These are phyloP conservation scores for Chrysotoxum bicinctum DNA, from an alignment of 2,888 invertebrate genomes.

Conservation along the genomic window DNA sequence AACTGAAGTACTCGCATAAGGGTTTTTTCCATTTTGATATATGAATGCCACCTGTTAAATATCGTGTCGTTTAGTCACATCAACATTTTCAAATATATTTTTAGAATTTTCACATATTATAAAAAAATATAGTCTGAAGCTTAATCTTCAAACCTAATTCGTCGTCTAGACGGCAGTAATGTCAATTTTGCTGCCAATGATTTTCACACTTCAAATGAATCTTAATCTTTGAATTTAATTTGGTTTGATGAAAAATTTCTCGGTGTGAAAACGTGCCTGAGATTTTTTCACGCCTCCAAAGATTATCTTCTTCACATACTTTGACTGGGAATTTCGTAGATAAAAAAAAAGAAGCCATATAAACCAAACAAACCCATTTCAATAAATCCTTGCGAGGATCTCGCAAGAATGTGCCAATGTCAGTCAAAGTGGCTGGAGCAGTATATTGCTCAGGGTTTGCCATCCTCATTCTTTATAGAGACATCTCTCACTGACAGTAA, in stretches of 20 bases:
- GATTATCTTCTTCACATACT: slow-evolving; percentile 13
- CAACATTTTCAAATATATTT: too few species aligned
- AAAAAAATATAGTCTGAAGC: not conserved
- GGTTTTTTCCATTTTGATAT: too few species aligned
- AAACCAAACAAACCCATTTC: slow-evolving; percentile 19
- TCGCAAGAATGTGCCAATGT: slow-evolving; percentile 40
- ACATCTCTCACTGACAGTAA: slow-evolving; percentile 22
- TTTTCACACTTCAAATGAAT: slow-evolving; percentile 1
- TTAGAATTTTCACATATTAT: too few species aligned
- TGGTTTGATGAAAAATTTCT: not conserved
- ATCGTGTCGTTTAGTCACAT: too few species aligned
- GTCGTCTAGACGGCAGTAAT: slow-evolving; percentile 60
- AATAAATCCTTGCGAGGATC: slow-evolving; percentile 42
- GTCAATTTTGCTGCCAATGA: slow-evolving; percentile 2
- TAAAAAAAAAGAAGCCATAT: slow-evolving; percentile 8
- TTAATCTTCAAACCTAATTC: slow-evolving; percentile 5
- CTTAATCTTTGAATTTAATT: slow-evolving; percentile 22
- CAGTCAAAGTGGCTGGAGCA: slow-evolving; percentile 46
- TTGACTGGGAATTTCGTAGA: not conserved
- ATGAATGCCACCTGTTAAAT: too few species aligned
- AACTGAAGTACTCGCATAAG: too few species aligned
- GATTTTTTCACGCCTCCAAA: slow-evolving; percentile 2
- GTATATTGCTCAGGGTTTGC: slow-evolving; percentile 20
- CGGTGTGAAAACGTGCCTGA: not conserved
- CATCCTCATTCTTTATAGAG: slow-evolving; percentile 3